Evolutionary conservation across 2,797 vertebrate genomes (phyloP).

Genomic region (Delichon dasypus): DNA sequence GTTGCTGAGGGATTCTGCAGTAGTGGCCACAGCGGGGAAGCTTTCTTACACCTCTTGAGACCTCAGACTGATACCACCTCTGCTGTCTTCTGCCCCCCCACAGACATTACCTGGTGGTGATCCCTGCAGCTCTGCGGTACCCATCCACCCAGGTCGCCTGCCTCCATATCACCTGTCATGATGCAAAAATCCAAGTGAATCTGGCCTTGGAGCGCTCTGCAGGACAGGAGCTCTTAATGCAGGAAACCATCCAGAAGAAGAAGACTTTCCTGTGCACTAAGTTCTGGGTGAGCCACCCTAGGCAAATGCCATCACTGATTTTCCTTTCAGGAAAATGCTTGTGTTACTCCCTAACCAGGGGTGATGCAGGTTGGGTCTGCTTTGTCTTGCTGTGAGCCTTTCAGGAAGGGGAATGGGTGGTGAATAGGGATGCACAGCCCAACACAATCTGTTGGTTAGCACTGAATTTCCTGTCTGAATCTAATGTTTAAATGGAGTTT

Average conservation of each 20-base stretch:
- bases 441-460: not conserved
- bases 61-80: not conserved
- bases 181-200: slow-evolving; percentile 14
- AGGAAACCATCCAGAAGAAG: slow-evolving; percentile 38
- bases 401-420: not conserved
- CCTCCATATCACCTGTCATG: slow-evolving; percentile 48
- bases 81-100: not conserved
- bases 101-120: slow-evolving; percentile 54
- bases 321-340: not conserved
- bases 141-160: slow-evolving; percentile 44
- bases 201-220: slow-evolving; percentile 27
- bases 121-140: slow-evolving; percentile 42
- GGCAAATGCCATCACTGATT: not conserved
- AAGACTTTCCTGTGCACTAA: slow-evolving; percentile 44
- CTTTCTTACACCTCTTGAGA: not conserved
- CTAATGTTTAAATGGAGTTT: not conserved
- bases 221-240: not conserved
- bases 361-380: not conserved
- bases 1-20: not conserved
- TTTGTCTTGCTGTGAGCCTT: not conserved
- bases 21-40: not conserved
- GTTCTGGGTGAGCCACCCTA: slow-evolving; percentile 43
- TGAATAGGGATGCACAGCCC: not conserved
- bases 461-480: not conserved
- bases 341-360: not conserved